These are phyloP conservation scores for Loripinus fragilis DNA, from an alignment of 2,888 invertebrate genomes.

Conservation along the genomic window DNA sequence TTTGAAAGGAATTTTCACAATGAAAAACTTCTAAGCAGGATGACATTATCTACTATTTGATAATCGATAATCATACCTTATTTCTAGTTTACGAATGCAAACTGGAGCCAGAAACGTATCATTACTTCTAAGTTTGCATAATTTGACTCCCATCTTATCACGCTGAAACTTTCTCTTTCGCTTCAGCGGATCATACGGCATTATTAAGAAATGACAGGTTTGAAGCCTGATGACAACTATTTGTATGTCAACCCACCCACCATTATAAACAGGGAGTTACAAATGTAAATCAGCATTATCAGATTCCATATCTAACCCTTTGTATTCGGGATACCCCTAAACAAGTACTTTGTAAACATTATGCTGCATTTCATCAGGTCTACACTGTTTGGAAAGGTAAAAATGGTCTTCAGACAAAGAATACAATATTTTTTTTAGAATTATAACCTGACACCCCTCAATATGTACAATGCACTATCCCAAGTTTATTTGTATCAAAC, in stretches of 20 bases:
- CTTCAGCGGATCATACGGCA: not conserved
- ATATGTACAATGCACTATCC: too few relatives aligned
- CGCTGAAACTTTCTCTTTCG: not conserved
- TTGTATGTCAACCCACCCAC: not conserved
- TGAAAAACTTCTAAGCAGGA: not conserved
- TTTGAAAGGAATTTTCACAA: conserved; percentile 16
- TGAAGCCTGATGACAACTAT: not conserved
- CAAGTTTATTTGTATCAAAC: too few relatives aligned
- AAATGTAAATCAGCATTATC: too few relatives aligned
- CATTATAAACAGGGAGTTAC: not conserved
- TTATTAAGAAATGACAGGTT: not conserved
- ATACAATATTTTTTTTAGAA: too few relatives aligned
- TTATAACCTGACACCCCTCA: too few relatives aligned
- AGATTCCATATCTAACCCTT: too few relatives aligned
- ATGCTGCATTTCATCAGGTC: too few relatives aligned
- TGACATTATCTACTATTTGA: conserved; percentile 18
- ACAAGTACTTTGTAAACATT: too few relatives aligned
- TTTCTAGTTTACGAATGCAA: not conserved
- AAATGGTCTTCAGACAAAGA: too few relatives aligned
- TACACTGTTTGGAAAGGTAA: too few relatives aligned
- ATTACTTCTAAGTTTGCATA: conserved; percentile 1
- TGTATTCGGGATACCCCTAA: too few relatives aligned
- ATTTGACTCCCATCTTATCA: not conserved
- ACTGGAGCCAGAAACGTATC: not conserved
- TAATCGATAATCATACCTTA: conserved; percentile 4